These are phyloP conservation scores for Nymphalis c-album DNA, from an alignment of 2,888 invertebrate genomes.

Conservation along the genomic window DNA sequence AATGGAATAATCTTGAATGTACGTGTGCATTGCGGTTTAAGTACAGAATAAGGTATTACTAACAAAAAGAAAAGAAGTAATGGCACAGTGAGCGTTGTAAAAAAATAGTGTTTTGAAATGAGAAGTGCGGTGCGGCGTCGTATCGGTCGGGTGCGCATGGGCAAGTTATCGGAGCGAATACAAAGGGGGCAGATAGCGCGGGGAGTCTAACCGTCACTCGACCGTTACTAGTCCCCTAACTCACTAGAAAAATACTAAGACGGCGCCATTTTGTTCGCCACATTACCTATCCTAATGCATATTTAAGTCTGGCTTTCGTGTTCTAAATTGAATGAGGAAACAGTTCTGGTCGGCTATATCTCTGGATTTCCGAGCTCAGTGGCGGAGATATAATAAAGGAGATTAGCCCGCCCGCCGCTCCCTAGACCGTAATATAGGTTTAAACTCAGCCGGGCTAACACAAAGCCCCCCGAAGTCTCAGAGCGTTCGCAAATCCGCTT, in stretches of 20 bases:
- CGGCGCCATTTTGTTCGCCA: conserved; percentile 70
- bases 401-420: conserved; percentile 59
- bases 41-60: conserved; percentile 46
- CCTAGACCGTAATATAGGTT: conserved; percentile 62
- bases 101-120: conserved; percentile 70
- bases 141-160: conserved; percentile 80
- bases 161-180: conserved; percentile 82
- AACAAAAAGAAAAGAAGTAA: conserved; percentile 59
- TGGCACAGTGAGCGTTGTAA: conserved; percentile 59
- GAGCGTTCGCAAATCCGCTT: conserved; percentile 66
- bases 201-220: conserved; percentile 80
- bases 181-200: conserved; percentile 81
- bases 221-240: conserved; percentile 79
- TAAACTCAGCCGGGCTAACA: conserved; percentile 52
- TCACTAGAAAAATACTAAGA: conserved; percentile 76
- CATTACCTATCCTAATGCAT: conserved; percentile 55
- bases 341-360: conserved; percentile 48
- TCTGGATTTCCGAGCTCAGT: conserved; percentile 56
- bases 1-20: conserved; percentile 43
- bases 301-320: conserved; percentile 54
- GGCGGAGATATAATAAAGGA: conserved; percentile 57
- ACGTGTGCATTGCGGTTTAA: conserved; percentile 60
- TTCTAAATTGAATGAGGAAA: conserved; percentile 67
- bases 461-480: conserved; percentile 61
- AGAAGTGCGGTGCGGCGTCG: conserved; percentile 73